Conservation (phyloP, 2,113 vertebrate genomes). For the western clawed frog (Xenopus tropicalis) region UCB_Xtro_10.0 CM004449.2:81726001-81726500, state of each 20-base stretch:
- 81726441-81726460: too few species aligned
- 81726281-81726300: constrained; percentile 36
- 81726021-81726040: constrained; percentile 42
- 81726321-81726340: too few species aligned
- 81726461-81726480: too few species aligned
- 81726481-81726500: too few species aligned
- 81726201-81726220: constrained; percentile 36
- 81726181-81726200: constrained; percentile 30
- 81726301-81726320: constrained; percentile 18
- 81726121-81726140: constrained; percentile 45
- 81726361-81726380: too few species aligned
- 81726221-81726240: constrained; percentile 19
- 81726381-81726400: too few species aligned
- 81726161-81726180: neutral
- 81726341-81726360: too few species aligned
- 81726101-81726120: constrained; percentile 40
- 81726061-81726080: constrained; percentile 40
- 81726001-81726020: constrained; percentile 40
- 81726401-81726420: too few species aligned
- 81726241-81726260: constrained; percentile 23
- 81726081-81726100: constrained; percentile 39
- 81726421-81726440: too few species aligned
- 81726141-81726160: constrained; percentile 31
- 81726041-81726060: constrained; percentile 38
- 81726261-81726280: constrained; percentile 43